Evolutionary conservation across 2,888 invertebrate genomes (phyloP).

Genomic region (Caenorhabditis sinica): DNA sequence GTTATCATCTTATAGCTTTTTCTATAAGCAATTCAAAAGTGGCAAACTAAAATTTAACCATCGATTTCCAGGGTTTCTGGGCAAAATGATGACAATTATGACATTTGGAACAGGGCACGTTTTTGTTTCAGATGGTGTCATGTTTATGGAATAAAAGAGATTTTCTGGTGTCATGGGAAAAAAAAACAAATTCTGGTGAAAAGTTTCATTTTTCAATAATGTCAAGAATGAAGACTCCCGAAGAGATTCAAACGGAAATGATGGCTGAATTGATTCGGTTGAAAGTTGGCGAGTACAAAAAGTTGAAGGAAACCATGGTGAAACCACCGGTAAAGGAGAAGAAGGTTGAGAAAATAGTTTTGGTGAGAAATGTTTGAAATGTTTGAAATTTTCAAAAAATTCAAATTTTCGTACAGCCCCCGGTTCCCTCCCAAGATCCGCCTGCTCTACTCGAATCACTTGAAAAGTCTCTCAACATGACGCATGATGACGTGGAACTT

Average conservation of each 20-base stretch:
- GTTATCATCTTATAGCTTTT: too few relatives aligned
- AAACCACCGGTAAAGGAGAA: background rate
- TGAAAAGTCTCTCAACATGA: background rate
- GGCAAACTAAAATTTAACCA: too few relatives aligned
- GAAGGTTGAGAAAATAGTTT: background rate
- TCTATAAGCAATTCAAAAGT: too few relatives aligned
- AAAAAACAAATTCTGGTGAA: background rate
- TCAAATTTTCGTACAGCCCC: background rate
- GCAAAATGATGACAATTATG: background rate
- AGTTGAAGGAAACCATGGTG: background rate
- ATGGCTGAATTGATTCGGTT: constrained; percentile 17
- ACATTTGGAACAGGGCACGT: background rate
- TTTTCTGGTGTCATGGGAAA: background rate
- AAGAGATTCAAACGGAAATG: constrained; percentile 36
- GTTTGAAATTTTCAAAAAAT: too few relatives aligned
- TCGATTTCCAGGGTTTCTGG: too few relatives aligned
- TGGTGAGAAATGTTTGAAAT: background rate
- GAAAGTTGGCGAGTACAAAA: constrained; percentile 8
- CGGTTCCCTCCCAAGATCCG: background rate
- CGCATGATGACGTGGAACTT: constrained; percentile 1
- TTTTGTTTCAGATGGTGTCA: background rate
- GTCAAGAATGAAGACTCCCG: constrained; percentile 15
- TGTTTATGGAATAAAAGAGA: too few relatives aligned
- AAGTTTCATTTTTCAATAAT: background rate
- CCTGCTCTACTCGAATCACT: background rate